phyloP scores from a whole-genome alignment of 1,140 invertebrate genomes.

The Ptiloglossa arizonensis region DNA sequence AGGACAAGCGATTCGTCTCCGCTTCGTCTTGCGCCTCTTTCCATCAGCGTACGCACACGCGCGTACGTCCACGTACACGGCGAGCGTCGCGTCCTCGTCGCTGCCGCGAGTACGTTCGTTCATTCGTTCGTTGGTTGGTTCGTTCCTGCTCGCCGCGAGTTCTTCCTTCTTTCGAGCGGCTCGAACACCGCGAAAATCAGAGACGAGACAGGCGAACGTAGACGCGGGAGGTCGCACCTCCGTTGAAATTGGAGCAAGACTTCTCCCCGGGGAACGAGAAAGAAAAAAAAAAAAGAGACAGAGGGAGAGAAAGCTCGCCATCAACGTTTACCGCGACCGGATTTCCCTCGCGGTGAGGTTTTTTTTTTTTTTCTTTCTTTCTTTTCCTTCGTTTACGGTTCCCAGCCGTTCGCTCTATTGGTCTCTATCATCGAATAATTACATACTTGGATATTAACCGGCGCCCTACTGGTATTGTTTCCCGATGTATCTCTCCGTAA shows the following conservation, averaged over 20 bases:
- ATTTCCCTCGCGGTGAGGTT: slow-evolving; percentile 25
- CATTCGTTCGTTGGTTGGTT: too few species aligned
- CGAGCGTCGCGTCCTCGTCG: too few species aligned
- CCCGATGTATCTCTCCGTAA: slow-evolving; percentile 40
- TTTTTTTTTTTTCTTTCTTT: too few species aligned
- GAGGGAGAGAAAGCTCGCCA: not conserved
- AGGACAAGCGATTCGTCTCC: slow-evolving; percentile 55
- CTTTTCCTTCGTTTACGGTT: slow-evolving; percentile 34
- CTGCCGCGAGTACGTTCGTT: too few species aligned
- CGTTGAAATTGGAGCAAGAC: slow-evolving; percentile 53
- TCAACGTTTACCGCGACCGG: slow-evolving; percentile 32
- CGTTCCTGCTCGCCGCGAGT: too few species aligned
- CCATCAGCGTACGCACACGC: not conserved
- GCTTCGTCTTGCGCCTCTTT: slow-evolving; percentile 36
- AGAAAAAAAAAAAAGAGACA: too few species aligned
- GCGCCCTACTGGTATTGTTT: slow-evolving; percentile 30
- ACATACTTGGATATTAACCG: slow-evolving; percentile 51
- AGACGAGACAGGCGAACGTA: slow-evolving; percentile 8
- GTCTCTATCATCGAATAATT: slow-evolving; percentile 42
- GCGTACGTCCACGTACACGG: not conserved
- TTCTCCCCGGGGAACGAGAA: slow-evolving; percentile 24
- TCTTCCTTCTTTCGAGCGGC: slow-evolving; percentile 7
- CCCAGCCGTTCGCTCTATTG: slow-evolving; percentile 18
- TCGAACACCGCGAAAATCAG: slow-evolving; percentile 46
- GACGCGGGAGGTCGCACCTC: not conserved